Evolutionary conservation across 2,888 invertebrate genomes (phyloP), one percentile per base, ranked within the genome.

Genomic region (Conus canariensis): DNA sequence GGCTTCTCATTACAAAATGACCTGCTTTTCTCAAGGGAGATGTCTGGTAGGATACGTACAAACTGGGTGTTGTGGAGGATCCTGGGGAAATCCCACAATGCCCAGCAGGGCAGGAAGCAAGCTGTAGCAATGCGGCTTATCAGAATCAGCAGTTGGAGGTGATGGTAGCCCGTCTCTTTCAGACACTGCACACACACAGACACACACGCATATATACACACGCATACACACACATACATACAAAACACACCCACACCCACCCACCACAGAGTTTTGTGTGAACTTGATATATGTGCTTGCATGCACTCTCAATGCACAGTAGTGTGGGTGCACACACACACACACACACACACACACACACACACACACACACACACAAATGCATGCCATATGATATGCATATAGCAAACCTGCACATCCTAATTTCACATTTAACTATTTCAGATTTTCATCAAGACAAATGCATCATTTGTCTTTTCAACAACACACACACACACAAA

Each of bases 151-250:
- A 99, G 97, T 83, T 98, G 97, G 94, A 99, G 97, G 96, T 98
- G 99, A 97, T 99, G 99, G 94, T 98, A 97, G 90, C 98, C 98
- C 1, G 98, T 98, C 94, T 98, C 99, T 95, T 98, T 97, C 93
- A 98, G 97, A 90, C 98, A 97, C 98, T 98, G 59, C 12, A 67
- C 25, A 87, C 19, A 70, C 70, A 45, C 19, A 56, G 25, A 30
- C 25, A 82, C 16, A 19, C 22, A 56, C 82, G 45, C 25, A 80
- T 6, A 80, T 8, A 80, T 2, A 80, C 80, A 80, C 30, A 80
- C 80, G 3, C 70, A 70, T 4, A 70, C 22, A 70, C 4, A 70
- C 16, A 70, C 5, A 22, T n/a, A 70, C 22, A 16, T 5, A 70
- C 19, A 7, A 70, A 22, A 22, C 8, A 22, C 19, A 8, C 19